Conservation (phyloP, 2,113 vertebrate species). For the Circaetus cinerascens region DNA sequence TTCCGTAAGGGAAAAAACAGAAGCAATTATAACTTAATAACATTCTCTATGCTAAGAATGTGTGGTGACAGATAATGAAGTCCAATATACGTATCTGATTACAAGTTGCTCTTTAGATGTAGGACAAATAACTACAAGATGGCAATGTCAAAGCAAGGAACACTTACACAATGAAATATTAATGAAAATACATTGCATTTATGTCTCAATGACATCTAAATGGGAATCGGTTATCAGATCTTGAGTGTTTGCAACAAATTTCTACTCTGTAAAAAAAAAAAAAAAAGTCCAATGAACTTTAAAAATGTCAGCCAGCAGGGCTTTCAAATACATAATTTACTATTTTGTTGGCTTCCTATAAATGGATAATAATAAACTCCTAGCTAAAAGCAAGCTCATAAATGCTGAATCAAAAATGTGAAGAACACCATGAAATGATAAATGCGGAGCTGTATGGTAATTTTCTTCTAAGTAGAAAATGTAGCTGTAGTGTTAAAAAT, state of each 20-base stretch:
- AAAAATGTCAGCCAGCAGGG: constrained; percentile 73
- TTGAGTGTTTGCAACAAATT: constrained; percentile 58
- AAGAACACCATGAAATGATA: constrained; percentile 62
- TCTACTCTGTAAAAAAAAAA: background rate
- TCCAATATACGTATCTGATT: constrained; percentile 57
- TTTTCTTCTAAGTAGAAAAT: constrained; percentile 48
- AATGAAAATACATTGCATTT: constrained; percentile 63
- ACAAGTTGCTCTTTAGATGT: constrained; percentile 51
- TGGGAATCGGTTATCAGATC: constrained; percentile 67
- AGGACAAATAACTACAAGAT: constrained; percentile 64
- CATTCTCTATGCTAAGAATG: constrained; percentile 20
- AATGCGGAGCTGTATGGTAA: constrained; percentile 46
- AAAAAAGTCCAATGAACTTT: constrained; percentile 71
- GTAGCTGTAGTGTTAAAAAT: constrained; percentile 6
- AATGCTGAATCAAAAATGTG: constrained; percentile 63
- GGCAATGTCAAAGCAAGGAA: constrained; percentile 61
- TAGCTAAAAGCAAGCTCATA: constrained; percentile 63
- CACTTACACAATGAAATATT: constrained; percentile 69
- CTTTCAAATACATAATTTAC: constrained; percentile 77
- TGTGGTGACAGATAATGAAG: constrained; percentile 49
- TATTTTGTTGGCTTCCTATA: constrained; percentile 71
- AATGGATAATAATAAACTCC: constrained; percentile 73
- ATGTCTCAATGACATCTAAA: constrained; percentile 63
- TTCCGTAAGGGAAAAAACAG: constrained; percentile 6
- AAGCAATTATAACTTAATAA: constrained; percentile 53